These are phyloP conservation scores for Drosophila mimetica DNA, from an alignment of 2,888 invertebrate species.

Conservation along the genomic window DNA sequence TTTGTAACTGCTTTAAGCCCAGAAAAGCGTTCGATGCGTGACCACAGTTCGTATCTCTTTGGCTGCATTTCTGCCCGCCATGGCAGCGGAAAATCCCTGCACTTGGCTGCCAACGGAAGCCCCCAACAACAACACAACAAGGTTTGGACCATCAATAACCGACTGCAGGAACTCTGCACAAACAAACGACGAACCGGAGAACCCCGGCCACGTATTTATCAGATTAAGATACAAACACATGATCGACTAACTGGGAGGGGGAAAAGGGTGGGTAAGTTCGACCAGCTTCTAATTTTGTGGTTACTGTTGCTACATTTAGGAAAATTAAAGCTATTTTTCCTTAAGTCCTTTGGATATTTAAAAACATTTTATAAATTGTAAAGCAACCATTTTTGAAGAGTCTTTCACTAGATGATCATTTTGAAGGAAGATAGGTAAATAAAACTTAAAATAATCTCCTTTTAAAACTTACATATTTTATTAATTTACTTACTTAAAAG, in stretches of 20 bases:
- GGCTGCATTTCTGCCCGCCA: slow-evolving; percentile 12
- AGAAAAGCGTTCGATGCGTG: slow-evolving; percentile 36
- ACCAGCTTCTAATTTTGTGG: slow-evolving; percentile 59
- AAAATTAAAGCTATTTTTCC: not conserved
- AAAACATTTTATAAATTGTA: not conserved
- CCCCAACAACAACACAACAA: slow-evolving; percentile 28
- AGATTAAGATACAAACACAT: slow-evolving; percentile 73
- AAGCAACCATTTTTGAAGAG: no score
- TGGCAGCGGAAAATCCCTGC: slow-evolving; percentile 63
- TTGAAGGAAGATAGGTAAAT: no score
- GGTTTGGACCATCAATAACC: slow-evolving; percentile 66
- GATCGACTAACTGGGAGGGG: slow-evolving; percentile 44
- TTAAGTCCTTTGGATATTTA: not conserved
- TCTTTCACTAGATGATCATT: no score
- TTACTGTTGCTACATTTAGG: slow-evolving; percentile 4
- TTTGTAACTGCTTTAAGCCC: slow-evolving; percentile 60
- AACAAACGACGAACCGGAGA: slow-evolving; percentile 43
- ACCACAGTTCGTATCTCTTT: slow-evolving; percentile 50
- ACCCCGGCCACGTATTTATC: slow-evolving; percentile 61
- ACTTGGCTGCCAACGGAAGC: slow-evolving; percentile 54
- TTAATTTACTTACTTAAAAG: no score
- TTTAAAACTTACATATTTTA: no score
- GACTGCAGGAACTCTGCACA: slow-evolving; percentile 49
- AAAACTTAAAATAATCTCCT: no score
- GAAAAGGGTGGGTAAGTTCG: slow-evolving; percentile 12